Evolutionary conservation across 2,797 vertebrate genomes (phyloP).

Genomic region (Valencia hispanica): DNA sequence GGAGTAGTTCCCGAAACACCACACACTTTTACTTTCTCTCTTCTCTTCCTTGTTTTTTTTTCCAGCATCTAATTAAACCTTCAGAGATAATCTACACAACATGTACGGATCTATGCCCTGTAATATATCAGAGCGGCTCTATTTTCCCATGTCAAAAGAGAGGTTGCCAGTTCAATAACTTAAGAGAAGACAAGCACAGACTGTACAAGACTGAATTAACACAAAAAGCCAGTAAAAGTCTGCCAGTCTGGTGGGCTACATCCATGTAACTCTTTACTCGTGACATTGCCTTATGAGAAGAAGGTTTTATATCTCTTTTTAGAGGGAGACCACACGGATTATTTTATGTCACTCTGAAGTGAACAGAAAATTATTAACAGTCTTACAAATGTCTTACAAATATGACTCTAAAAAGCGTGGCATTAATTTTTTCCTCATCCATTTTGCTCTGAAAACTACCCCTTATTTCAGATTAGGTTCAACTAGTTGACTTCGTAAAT

Average conservation of each 20-base stretch:
- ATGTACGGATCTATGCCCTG: conserved; percentile 46
- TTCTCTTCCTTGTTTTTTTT: conserved; percentile 38
- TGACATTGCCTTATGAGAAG: no score
- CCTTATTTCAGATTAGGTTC: background rate
- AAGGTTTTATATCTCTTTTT: no score
- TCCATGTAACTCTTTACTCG: background rate
- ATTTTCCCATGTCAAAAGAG: conserved; percentile 36
- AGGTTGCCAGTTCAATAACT: conserved; percentile 29
- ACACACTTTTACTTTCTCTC: conserved; percentile 53
- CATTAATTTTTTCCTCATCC: background rate
- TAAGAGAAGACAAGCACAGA: conserved; percentile 12
- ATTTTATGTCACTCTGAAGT: background rate
- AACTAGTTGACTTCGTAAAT: background rate
- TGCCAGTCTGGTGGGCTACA: conserved; percentile 2
- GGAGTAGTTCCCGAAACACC: conserved; percentile 56
- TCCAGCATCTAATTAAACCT: conserved; percentile 63
- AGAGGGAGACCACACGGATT: background rate
- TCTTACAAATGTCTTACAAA: background rate
- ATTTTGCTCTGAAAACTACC: background rate
- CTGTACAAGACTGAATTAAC: conserved; percentile 1
- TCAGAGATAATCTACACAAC: conserved; percentile 56
- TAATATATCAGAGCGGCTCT: conserved; percentile 31
- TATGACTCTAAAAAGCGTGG: background rate
- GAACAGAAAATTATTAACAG: background rate
- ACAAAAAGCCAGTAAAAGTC: conserved; percentile 1